Percentiles rank a stretch among this genome's conserved stretches.
phyloP scores from a whole-genome alignment of 2,113 vertebrate species.

The human (Homo sapiens) region GRCh38 chr3:53896501-53897000 shows the following conservation, averaged over 20 bases:
- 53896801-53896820: not conserved
- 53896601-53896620: not conserved
- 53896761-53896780: not conserved
- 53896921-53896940: constrained; percentile 22
- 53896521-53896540: not conserved
- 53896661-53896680: not conserved
- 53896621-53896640: not conserved
- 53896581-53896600: not conserved
- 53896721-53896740: not conserved
- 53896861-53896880: constrained; percentile 22
- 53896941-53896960: not conserved
- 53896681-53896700: not conserved
- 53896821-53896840: constrained; percentile 24
- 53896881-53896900: not conserved
- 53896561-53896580: not conserved
- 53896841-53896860: not conserved
- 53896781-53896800: not conserved
- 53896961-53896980: constrained; percentile 30
- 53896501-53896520: constrained; percentile 19
- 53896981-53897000: constrained; percentile 43
- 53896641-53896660: not conserved
- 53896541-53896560: not conserved
- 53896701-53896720: constrained; percentile 1
- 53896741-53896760: not conserved
- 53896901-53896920: not conserved